A percentile compares a stretch with the other conserved stretches of the same genome.
Evolutionary conservation across 2,797 vertebrate genomes (phyloP).

Genomic region (Eulemur albifrons): DNA sequence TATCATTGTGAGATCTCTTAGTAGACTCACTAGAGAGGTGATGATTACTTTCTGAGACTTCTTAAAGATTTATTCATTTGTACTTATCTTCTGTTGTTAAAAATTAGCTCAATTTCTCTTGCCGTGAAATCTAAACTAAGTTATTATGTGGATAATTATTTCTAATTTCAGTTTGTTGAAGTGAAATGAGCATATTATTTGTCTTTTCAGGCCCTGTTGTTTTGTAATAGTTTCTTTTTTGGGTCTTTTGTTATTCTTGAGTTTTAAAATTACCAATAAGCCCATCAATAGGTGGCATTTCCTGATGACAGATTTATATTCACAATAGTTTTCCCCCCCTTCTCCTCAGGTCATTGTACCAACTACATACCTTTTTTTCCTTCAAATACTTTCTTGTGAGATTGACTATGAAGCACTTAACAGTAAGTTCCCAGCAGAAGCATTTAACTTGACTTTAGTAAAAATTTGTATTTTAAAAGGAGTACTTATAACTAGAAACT

Average conservation of each 20-base stretch:
- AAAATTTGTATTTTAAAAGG: not conserved
- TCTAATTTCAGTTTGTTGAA: not conserved
- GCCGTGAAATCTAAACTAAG: not conserved
- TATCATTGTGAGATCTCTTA: not conserved
- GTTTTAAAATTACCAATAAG: not conserved
- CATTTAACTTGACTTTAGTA: not conserved
- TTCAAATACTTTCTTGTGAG: not conserved
- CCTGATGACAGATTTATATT: not conserved
- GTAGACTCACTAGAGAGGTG: not conserved
- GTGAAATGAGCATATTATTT: not conserved
- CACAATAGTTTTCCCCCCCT: not conserved
- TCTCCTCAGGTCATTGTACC: not conserved
- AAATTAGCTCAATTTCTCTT: not conserved
- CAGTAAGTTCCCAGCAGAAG: not conserved
- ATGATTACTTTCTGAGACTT: not conserved
- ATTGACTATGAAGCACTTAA: not conserved
- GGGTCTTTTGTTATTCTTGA: not conserved
- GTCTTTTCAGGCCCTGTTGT: not conserved
- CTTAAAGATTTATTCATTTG: not conserved
- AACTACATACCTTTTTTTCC: not conserved
- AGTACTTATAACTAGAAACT: not conserved
- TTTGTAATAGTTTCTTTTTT: not conserved
- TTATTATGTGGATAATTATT: not conserved
- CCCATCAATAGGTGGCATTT: not conserved
- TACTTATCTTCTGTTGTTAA: not conserved